These are phyloP conservation scores for Dryoscopus gambensis DNA, from an alignment of 2,113 vertebrate genomes.

Conservation along the genomic window DNA sequence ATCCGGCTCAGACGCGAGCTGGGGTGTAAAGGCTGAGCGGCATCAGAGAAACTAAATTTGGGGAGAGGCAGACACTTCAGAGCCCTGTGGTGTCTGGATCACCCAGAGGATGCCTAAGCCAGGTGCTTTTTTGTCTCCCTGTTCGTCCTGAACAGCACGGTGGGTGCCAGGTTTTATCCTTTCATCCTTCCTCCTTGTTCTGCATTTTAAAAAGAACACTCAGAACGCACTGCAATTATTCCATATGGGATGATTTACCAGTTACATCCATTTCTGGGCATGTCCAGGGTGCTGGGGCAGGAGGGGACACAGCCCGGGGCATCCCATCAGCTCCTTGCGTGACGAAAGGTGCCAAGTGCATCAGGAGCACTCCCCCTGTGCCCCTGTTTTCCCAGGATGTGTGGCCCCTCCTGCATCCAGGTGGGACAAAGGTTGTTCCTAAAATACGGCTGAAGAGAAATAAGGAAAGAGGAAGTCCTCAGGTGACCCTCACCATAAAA, in stretches of 20 bases:
- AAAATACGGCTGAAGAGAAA: not conserved
- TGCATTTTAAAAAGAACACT: not conserved
- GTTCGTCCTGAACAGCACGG: not conserved
- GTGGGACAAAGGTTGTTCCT: not conserved
- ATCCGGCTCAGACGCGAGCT: slow-evolving; percentile 40
- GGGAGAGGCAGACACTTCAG: not conserved
- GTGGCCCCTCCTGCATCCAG: not conserved
- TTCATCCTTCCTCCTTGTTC: not conserved
- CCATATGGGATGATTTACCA: not conserved
- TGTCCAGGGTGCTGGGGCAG: not conserved
- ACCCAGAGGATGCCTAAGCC: not conserved
- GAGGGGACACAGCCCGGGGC: not conserved
- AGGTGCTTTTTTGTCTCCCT: not conserved
- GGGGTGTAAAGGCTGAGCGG: slow-evolving; percentile 35
- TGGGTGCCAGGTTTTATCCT: slow-evolving; percentile 16
- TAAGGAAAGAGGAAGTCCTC: not conserved
- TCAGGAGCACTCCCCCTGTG: too few relatives aligned
- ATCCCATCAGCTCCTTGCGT: not conserved
- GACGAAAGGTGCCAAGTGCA: not conserved
- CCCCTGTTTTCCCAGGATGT: not conserved
- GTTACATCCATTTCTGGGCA: not conserved
- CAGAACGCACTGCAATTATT: not conserved
- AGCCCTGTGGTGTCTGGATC: slow-evolving; percentile 41
- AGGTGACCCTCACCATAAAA: not conserved
- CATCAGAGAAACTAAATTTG: slow-evolving; percentile 15